Evolutionary conservation across 2,797 vertebrate genomes (phyloP), one percentile per base, ranked within the genome.

Genomic region (Enteromius viviparus): DNA sequence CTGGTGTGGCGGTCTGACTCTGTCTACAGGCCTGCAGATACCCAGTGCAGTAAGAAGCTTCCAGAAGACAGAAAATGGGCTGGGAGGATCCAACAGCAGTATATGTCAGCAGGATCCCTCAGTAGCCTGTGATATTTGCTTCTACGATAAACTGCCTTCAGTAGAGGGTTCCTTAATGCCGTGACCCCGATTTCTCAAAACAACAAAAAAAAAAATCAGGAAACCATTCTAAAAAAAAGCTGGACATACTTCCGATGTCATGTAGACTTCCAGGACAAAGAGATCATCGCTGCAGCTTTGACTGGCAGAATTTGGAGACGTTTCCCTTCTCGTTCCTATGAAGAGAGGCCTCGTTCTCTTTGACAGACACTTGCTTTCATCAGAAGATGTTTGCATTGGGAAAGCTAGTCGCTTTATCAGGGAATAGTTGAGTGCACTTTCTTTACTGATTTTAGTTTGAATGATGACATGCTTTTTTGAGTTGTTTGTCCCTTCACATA

Each of bases 1-100:
- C 34, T 98, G 97, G 97, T 97, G 97, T 76, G 97, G 97, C 23
- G 96, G 96, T 15, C 94, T 99, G 84, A 90, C 93, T 83, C 87
- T 99, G 80, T 93, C 81, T 40, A 97, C 96, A 0, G 97, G 97
- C 66, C 91, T 97, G 87, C 97, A 99, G 90, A 97, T 98, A 87
- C 97, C 97, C 62, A 97, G 94, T 90, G 93, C 95, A 8, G 94
- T 98, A 87, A 95, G 91, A 90, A 96, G 92, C 19, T 93, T 98
- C 68, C 95, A 97, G 88, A 96, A 95, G 80, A 91, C 86, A 87
- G 95, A 94, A 91, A 95, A 95, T 65, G 94, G 93, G 53, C 92
- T 95, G 88, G 92, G 91, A 58, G 92, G 93, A 80, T 96, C 96
- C 65, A 86, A 94, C 45, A 92, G 88, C 89, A 96, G 95, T 78